Base-by-base conservation (phyloP, 2,888 invertebrate genomes). In the Lasiommata megera region DNA sequence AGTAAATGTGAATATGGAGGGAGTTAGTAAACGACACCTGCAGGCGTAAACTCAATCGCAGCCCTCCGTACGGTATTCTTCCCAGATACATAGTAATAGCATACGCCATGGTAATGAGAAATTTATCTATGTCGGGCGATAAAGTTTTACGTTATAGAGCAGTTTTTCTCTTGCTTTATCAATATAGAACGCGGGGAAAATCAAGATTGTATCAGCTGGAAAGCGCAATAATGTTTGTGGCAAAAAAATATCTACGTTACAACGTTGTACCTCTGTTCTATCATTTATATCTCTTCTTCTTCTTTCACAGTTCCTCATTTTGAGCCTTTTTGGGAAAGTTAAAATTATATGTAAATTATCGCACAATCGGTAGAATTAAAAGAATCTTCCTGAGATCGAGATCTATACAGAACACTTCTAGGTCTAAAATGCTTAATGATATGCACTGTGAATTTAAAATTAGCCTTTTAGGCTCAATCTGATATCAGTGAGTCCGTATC, bases 121-220 rank as follows among this genome's bases (percentile, higher is more conserved):
- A 70, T 70, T 73, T 77, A 78, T 77, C 77, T 77, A 70, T 72
- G 67, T 76, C 65, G 74, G 67, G 66, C 76, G 67, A 71, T 71
- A 28, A 17, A 34, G 17, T 46, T 29, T 46, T 31, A 46, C 46
- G 46, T 46, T 46, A n/a, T 46, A 16, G 11, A 46, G 14, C 46
- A 28, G 29, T 46, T 31, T 46, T 46, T 29, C 31, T 29, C 46
- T 31, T 5, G 14, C 11, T 28, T 29, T 46, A 29, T 23, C 28
- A 29, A 44, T 29, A 31, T 31, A 46, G 14, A 43, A 29, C 14
- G 6, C 31, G 16, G 16, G 16, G 46, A 31, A 31, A 44, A 44
- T 44, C 44, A 28, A 14, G 44, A 44, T 44, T 23, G 1, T 23
- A 43, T 12, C 41, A n/a, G n/a, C n/a, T 43, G 41, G 41, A 43